A percentile compares a stretch with the other conserved stretches of the same genome.
phyloP scores from a whole-genome alignment of 1,140 invertebrate genomes.

The Pemphigus obesinymphae region DNA sequence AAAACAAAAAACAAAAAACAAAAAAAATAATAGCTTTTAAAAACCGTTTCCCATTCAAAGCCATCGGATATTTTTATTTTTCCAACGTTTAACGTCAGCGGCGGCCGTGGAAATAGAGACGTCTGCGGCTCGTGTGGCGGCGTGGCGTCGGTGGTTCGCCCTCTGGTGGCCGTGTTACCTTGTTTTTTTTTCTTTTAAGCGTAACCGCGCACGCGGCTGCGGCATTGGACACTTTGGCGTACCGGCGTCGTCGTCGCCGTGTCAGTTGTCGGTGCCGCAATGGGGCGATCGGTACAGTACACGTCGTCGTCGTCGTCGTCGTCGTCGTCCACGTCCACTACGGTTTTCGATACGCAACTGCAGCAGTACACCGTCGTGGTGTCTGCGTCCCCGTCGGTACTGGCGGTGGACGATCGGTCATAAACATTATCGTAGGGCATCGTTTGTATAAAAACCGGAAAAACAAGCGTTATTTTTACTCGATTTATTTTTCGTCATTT shows the following conservation, averaged over 20 bases:
- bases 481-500: background rate
- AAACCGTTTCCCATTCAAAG: no score
- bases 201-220: constrained; percentile 12
- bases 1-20: no score
- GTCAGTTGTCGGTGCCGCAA: background rate
- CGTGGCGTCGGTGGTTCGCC: background rate
- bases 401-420: background rate
- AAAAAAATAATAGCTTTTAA: no score
- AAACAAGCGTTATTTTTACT: background rate
- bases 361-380: no score
- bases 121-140: background rate
- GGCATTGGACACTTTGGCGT: background rate
- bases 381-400: background rate
- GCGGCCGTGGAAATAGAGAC: background rate
- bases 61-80: no score
- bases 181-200: background rate
- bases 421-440: background rate
- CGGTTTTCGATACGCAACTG: no score
- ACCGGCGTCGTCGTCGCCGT: background rate
- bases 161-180: background rate
- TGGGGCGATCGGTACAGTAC: background rate
- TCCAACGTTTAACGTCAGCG: no score
- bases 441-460: background rate
- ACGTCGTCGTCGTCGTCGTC: background rate
- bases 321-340: background rate